Evolutionary conservation across 2,888 invertebrate genomes (phyloP).

Genomic region (Electrophaes corylata): DNA sequence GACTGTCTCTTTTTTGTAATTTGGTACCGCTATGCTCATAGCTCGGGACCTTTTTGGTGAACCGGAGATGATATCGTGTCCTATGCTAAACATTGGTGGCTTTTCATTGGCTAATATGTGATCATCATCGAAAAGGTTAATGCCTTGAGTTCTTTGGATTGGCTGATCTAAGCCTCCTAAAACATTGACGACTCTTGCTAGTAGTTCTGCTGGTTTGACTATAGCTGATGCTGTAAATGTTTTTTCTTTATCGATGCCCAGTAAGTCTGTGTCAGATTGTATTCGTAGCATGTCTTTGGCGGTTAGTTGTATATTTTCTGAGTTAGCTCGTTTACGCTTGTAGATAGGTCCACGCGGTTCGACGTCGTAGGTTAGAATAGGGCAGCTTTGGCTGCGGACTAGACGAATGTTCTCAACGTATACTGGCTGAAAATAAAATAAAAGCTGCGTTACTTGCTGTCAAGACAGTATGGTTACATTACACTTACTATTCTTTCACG

Average conservation of each 20-base stretch:
- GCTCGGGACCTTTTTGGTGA: slow-evolving; percentile 83
- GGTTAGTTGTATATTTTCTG: slow-evolving; percentile 83
- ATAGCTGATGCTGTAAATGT: slow-evolving; percentile 89
- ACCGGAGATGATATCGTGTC: slow-evolving; percentile 67
- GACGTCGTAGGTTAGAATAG: slow-evolving; percentile 87
- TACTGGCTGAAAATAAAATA: slow-evolving; percentile 85
- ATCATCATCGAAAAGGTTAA: slow-evolving; percentile 89
- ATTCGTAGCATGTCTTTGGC: slow-evolving; percentile 84
- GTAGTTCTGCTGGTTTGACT: slow-evolving; percentile 89
- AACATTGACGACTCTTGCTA: slow-evolving; percentile 91
- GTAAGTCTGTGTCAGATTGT: slow-evolving; percentile 91
- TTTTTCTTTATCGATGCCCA: slow-evolving; percentile 90
- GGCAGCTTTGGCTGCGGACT: slow-evolving; percentile 87
- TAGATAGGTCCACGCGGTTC: slow-evolving; percentile 74
- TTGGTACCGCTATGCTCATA: slow-evolving; percentile 84
- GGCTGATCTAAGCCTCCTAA: slow-evolving; percentile 85
- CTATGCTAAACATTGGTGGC: slow-evolving; percentile 83
- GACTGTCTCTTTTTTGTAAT: slow-evolving; percentile 71
- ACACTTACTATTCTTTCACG: too few relatives aligned
- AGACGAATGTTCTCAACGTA: slow-evolving; percentile 86
- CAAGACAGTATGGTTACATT: slow-evolving; percentile 29
- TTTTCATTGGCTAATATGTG: slow-evolving; percentile 89
- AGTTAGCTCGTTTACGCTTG: slow-evolving; percentile 86
- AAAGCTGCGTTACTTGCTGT: background rate
- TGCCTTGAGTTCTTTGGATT: slow-evolving; percentile 76